Evolutionary conservation across 2,797 vertebrate genomes (phyloP).

Genomic region (Poeciliopsis gracilis): DNA sequence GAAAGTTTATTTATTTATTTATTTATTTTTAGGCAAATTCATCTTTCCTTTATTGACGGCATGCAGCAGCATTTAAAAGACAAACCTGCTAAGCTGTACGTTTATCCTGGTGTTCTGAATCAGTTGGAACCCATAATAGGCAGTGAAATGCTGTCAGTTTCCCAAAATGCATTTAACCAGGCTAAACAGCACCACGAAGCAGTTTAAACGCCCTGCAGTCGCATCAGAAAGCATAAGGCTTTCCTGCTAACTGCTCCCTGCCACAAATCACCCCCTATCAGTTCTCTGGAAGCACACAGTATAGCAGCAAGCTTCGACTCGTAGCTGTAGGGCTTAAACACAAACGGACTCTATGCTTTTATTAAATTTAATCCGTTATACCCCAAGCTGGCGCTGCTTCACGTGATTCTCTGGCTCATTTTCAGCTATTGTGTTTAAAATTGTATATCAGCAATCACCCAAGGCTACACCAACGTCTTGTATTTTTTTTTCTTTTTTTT

Average conservation of each 20-base stretch:
- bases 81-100: conserved; percentile 4
- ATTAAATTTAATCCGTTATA: conserved; percentile 68
- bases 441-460: conserved; percentile 49
- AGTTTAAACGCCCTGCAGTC: conserved; percentile 43
- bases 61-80: conserved; percentile 1
- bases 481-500: conserved; percentile 23
- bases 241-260: conserved; percentile 61
- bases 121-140: conserved; percentile 47
- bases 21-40: background rate
- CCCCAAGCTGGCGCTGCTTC: conserved; percentile 50
- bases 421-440: conserved; percentile 54
- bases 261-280: conserved; percentile 71
- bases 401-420: conserved; percentile 60
- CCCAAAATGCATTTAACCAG: conserved; percentile 47
- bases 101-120: conserved; percentile 51
- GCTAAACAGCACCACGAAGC: conserved; percentile 56
- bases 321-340: conserved; percentile 64
- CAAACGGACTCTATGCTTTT: conserved; percentile 62
- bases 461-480: conserved; percentile 35
- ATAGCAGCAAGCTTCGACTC: conserved; percentile 51
- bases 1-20: background rate
- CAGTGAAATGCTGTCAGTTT: conserved; percentile 48
- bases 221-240: conserved; percentile 64
- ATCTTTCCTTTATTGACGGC: conserved; percentile 15
- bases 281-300: conserved; percentile 51